phyloP scores from a whole-genome alignment of 2,797 vertebrate genomes.

The Choloepus didactylus region DNA sequence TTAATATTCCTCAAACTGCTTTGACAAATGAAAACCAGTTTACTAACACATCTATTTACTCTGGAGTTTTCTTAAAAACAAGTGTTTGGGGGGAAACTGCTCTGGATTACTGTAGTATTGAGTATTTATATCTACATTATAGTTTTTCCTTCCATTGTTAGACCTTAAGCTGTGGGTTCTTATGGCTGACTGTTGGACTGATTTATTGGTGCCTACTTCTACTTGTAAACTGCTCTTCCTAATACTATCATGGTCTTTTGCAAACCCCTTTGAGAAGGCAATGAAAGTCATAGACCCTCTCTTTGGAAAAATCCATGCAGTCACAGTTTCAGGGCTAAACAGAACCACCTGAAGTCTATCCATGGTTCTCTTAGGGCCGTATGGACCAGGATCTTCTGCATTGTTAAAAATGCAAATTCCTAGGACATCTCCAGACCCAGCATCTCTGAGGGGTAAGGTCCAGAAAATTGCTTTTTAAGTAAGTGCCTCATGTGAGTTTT shows the following conservation, averaged over 20 bases:
- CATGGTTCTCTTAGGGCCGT: background rate
- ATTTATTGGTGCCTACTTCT: background rate
- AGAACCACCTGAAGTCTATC: background rate
- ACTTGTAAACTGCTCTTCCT: background rate
- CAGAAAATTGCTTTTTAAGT: background rate
- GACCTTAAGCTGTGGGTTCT: background rate
- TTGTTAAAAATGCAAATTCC: background rate
- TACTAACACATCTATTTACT: background rate
- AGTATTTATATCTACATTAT: background rate
- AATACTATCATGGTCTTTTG: background rate
- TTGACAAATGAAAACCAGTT: background rate
- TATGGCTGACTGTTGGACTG: background rate
- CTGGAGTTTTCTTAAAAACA: background rate
- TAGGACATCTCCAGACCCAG: background rate
- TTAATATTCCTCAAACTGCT: constrained; percentile 16
- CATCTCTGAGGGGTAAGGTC: background rate
- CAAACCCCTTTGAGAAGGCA: constrained; percentile 36
- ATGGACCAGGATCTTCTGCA: background rate
- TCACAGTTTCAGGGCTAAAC: background rate
- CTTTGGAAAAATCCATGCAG: background rate
- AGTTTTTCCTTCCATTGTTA: background rate
- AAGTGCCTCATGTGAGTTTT: background rate
- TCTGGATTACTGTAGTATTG: background rate
- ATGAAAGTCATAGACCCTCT: background rate
- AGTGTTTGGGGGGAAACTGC: background rate